A percentile compares a stretch with the other conserved stretches of the same genome.
Conservation (phyloP, 2,113 vertebrate species). For the Panurus biarmicus region DNA sequence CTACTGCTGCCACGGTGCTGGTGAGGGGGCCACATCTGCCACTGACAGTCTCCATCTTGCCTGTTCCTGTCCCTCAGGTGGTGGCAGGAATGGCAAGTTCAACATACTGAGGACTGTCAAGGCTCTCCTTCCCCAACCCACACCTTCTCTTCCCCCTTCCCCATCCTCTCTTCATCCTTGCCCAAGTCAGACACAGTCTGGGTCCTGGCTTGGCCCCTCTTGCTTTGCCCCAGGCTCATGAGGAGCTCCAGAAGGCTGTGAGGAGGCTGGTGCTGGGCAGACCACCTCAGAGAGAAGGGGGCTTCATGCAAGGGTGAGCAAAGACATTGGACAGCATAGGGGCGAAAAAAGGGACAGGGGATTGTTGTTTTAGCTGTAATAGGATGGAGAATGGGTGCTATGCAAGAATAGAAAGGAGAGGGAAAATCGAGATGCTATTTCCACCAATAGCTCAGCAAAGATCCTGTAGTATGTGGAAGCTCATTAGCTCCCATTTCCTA, state of each 20-base stretch:
- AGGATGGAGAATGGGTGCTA: not conserved
- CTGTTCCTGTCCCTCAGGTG: not conserved
- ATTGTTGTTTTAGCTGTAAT: not conserved
- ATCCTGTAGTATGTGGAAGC: not conserved
- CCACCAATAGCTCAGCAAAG: not conserved
- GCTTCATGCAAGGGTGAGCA: not conserved
- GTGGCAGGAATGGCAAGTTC: not conserved
- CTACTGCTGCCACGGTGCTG: not conserved
- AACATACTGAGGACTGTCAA: not conserved
- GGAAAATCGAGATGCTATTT: not conserved
- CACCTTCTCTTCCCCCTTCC: not conserved
- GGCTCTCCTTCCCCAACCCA: rapidly evolving
- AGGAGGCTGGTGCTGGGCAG: not conserved
- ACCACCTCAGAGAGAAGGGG: not conserved
- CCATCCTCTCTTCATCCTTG: not conserved
- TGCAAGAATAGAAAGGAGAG: not conserved
- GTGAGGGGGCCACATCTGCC: not conserved
- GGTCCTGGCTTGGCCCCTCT: not conserved
- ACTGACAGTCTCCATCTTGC: no score
- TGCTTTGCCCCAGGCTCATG: not conserved
- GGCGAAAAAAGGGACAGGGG: rapidly evolving
- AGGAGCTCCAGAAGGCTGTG: not conserved
- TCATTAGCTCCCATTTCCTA: not conserved
- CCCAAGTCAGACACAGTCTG: not conserved
- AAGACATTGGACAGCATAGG: not conserved